These are phyloP conservation scores for Poeciliopsis gracilis DNA, from an alignment of 2,797 vertebrate species.

Conservation along the genomic window DNA sequence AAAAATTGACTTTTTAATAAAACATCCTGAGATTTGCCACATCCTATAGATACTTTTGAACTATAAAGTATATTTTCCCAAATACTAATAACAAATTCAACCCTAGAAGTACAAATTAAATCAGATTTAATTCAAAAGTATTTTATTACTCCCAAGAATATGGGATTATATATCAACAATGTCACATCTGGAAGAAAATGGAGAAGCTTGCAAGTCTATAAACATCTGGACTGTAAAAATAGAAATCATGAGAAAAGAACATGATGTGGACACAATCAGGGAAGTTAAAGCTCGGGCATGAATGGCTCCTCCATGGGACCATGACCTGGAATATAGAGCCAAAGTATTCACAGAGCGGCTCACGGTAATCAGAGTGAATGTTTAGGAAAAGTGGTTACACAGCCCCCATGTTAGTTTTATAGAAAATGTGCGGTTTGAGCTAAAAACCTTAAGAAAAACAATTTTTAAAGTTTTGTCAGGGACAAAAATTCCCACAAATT, in stretches of 20 bases:
- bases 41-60: background rate
- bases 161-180: too few species aligned
- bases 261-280: background rate
- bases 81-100: background rate
- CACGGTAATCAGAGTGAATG: background rate
- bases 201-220: too few species aligned
- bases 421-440: background rate
- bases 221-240: background rate
- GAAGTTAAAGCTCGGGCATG: background rate
- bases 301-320: background rate
- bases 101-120: too few species aligned
- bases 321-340: background rate
- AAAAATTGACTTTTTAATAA: background rate
- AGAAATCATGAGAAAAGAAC: background rate
- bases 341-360: background rate
- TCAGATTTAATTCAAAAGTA: too few species aligned
- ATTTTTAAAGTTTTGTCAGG: background rate
- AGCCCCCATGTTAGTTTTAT: background rate
- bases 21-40: background rate
- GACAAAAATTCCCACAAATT: background rate
- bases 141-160: too few species aligned
- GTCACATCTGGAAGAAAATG: too few species aligned
- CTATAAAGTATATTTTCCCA: background rate
- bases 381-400: background rate
- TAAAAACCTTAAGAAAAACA: too few species aligned